These are phyloP conservation scores for Acipenser transmontanus DNA, from an alignment of 2,797 vertebrate genomes.

Conservation along the genomic window DNA sequence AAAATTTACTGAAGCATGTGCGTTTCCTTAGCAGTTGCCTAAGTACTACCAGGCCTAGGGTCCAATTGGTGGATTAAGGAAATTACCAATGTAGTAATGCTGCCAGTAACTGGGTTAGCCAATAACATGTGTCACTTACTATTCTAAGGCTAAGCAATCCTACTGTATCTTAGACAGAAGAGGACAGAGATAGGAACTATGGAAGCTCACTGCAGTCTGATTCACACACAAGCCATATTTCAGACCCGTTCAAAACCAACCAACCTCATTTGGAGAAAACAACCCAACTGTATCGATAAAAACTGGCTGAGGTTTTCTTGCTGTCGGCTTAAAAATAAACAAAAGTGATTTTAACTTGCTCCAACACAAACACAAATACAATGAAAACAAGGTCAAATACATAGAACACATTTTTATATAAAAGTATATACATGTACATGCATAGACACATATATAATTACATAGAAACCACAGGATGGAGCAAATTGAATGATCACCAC, in stretches of 20 bases:
- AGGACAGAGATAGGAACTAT: no score
- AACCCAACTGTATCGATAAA: slow-evolving; percentile 77
- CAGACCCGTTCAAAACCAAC: slow-evolving; percentile 37
- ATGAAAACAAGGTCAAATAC: background rate
- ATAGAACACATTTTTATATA: background rate
- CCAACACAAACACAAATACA: background rate
- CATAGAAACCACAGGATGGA: background rate
- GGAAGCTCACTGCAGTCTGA: no score
- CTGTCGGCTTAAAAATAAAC: slow-evolving; percentile 50
- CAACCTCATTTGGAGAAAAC: slow-evolving; percentile 81
- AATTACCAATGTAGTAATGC: no score
- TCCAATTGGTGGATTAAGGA: no score
- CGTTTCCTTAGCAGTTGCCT: no score
- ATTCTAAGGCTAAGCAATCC: no score
- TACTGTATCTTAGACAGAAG: no score
- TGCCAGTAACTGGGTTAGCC: no score
- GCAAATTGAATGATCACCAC: background rate
- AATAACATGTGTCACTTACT: no score
- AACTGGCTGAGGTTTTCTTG: slow-evolving; percentile 65
- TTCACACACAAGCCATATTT: background rate
- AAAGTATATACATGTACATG: background rate
- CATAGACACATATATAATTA: background rate
- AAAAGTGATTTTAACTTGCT: slow-evolving; percentile 18
- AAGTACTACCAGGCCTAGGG: no score
- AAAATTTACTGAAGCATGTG: no score